Percentiles rank a stretch among this genome's conserved stretches.
phyloP scores from a whole-genome alignment of 2,888 invertebrate species.

The Amphipoea lucens region DNA sequence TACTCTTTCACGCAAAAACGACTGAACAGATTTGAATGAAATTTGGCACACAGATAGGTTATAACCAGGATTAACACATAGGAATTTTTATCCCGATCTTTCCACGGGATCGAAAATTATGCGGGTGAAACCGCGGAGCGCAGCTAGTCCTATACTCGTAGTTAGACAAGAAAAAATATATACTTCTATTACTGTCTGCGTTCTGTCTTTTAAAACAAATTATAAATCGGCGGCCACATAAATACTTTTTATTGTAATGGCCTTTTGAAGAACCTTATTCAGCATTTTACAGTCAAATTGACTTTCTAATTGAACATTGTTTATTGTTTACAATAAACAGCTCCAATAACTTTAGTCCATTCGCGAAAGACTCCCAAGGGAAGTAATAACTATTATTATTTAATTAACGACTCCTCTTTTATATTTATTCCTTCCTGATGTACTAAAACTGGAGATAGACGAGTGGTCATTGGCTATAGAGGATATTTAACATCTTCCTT shows the following conservation, averaged over 20 bases:
- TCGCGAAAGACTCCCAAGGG: conserved; percentile 28
- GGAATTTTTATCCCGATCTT: no score
- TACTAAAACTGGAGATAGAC: conserved; percentile 27
- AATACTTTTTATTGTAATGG: not conserved
- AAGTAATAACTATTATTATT: conserved; percentile 44
- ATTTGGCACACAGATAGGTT: no score
- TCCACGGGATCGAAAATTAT: no score
- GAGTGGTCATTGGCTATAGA: not conserved
- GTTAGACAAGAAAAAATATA: not conserved
- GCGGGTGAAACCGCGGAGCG: no score
- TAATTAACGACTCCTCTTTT: conserved; percentile 29
- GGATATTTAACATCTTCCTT: not conserved
- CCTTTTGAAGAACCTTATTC: not conserved
- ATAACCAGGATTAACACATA: no score
- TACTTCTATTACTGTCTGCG: not conserved
- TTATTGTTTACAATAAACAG: conserved; percentile 28
- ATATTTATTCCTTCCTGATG: conserved; percentile 51
- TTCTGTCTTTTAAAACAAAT: not conserved
- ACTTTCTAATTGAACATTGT: conserved; percentile 23
- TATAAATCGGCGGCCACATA: not conserved
- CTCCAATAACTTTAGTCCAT: conserved; percentile 8
- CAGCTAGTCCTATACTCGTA: not conserved
- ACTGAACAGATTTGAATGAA: no score
- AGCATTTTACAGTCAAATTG: conserved; percentile 5
- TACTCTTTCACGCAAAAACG: no score